These are phyloP conservation scores for Agrotis clavis DNA, from an alignment of 2,888 invertebrate genomes.

Conservation along the genomic window DNA sequence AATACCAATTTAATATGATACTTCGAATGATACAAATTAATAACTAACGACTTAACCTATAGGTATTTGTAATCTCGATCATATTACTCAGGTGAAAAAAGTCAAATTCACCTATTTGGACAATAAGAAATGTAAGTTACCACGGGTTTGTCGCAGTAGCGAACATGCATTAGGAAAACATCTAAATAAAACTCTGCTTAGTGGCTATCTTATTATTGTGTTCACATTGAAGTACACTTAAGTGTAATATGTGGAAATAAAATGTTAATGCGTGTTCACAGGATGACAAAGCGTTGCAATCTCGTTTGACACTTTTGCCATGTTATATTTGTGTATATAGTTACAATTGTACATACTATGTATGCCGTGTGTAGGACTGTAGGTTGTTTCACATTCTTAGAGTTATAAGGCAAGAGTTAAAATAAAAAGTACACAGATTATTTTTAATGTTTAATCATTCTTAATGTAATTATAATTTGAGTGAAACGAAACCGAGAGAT, in stretches of 20 bases:
- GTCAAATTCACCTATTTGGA: constrained; percentile 73
- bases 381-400: constrained; percentile 86
- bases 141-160: constrained; percentile 75
- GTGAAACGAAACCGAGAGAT: constrained; percentile 44
- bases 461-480: constrained; percentile 62
- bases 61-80: constrained; percentile 56
- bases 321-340: constrained; percentile 87
- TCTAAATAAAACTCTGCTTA: constrained; percentile 19
- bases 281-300: constrained; percentile 68
- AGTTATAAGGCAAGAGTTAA: constrained; percentile 81
- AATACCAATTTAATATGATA: constrained; percentile 34
- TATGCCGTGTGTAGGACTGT: constrained; percentile 88
- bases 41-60: constrained; percentile 46
- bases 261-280: constrained; percentile 71
- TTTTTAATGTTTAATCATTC: constrained; percentile 63
- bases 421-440: constrained; percentile 78
- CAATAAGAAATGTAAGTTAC: constrained; percentile 86
- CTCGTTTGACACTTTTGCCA: constrained; percentile 78
- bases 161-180: constrained; percentile 69
- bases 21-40: constrained; percentile 43
- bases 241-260: constrained; percentile 53
- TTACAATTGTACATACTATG: constrained; percentile 89
- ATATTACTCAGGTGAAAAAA: constrained; percentile 64
- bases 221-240: constrained; percentile 32
- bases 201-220: constrained; percentile 23